Percentiles rank a stretch among this genome's conserved stretches.
These are phyloP conservation scores for Oenanthe melanoleuca DNA, from an alignment of 2,113 vertebrate genomes.

Conservation along the genomic window DNA sequence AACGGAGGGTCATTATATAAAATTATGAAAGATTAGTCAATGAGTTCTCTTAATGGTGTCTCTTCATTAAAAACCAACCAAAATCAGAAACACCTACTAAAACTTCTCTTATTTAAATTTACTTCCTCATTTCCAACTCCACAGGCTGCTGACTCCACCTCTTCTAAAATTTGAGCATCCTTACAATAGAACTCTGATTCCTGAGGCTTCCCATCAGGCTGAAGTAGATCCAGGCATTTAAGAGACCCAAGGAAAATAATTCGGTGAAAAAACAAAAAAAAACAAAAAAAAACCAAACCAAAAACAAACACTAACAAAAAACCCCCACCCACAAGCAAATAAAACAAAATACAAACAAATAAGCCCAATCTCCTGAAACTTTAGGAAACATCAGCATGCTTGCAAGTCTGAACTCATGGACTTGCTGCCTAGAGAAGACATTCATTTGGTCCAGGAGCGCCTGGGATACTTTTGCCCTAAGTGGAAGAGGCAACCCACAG, in stretches of 20 bases:
- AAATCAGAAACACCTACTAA: background rate
- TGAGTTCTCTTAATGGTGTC: background rate
- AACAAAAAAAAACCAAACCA: too few species aligned
- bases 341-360: background rate
- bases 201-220: background rate
- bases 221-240: background rate
- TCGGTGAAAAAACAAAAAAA: background rate
- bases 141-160: background rate
- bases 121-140: background rate
- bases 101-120: background rate
- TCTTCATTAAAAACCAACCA: background rate
- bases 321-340: background rate
- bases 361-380: background rate
- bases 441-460: background rate
- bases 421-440: background rate
- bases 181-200: background rate
- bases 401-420: background rate
- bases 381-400: background rate
- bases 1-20: background rate
- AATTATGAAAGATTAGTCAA: background rate
- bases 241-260: background rate
- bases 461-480: background rate
- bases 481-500: background rate
- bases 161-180: background rate
- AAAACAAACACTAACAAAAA: background rate